These are phyloP conservation scores for Chironomus riparius DNA, from an alignment of 2,888 invertebrate species.

Conservation along the genomic window DNA sequence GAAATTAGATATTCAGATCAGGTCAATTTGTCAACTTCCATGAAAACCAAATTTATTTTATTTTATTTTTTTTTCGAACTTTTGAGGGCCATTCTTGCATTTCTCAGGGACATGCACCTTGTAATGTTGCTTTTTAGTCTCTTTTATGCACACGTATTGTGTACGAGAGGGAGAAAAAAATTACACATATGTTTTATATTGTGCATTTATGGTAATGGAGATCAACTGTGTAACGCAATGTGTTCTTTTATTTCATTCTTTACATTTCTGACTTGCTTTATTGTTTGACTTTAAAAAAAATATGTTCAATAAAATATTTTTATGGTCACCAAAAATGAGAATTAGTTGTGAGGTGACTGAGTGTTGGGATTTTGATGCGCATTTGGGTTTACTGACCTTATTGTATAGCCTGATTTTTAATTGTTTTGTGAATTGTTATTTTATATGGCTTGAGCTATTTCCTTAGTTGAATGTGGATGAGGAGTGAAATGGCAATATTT, in stretches of 20 bases:
- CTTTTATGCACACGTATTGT: too few species aligned
- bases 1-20: constrained; percentile 24
- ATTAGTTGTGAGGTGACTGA: background rate
- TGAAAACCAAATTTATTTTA: background rate
- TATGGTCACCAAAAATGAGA: background rate
- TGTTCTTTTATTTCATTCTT: background rate
- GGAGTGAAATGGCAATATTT: too few species aligned
- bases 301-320: background rate
- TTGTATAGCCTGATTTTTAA: too few species aligned
- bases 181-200: background rate
- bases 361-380: background rate
- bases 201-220: background rate
- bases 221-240: background rate
- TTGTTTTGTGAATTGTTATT: too few species aligned
- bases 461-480: too few species aligned
- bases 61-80: background rate
- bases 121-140: too few species aligned
- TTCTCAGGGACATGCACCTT: too few species aligned
- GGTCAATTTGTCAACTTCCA: constrained; percentile 23
- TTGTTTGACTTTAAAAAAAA: background rate
- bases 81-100: background rate
- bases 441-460: too few species aligned
- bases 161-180: background rate
- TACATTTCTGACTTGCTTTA: too few species aligned
- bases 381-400: background rate